Evolutionary conservation across 2,888 invertebrate species (phyloP), one percentile per base, ranked within the genome.

Genomic region (Brachynemurus nebulosus): DNA sequence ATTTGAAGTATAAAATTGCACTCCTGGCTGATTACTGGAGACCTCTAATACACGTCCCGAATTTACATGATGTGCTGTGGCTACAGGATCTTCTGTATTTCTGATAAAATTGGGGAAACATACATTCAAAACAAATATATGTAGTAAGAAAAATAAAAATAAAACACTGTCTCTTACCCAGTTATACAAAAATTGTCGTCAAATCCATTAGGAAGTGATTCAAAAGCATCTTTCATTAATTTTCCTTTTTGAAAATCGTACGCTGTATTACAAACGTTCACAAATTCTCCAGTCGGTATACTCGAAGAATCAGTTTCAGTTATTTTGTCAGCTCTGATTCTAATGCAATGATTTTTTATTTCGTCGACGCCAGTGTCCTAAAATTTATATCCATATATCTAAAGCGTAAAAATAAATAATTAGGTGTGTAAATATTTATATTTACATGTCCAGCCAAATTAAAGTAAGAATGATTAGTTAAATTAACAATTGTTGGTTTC

Each of bases 381-480:
- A 8, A 42, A 20, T 25, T 25, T n/a, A 25, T 25, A 25, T 9
- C 8, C 8, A 9, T 33, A 14, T 33, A 14, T 33, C 16, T 33
- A 9, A 33, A 33, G 9, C 5, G 33, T n/a, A n/a, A n/a, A n/a
- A n/a, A n/a, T n/a, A n/a, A n/a, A n/a, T n/a, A n/a, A 9, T 16
- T 18, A 11, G 14, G 19, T n/a, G n/a, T n/a, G n/a, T n/a, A n/a
- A n/a, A n/a, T n/a, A 30, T 20, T 20, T 11, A 2, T 43, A 63
- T 72, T 65, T 57, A 81, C 80, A 65, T 92, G 89, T n/a, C 93
- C 93, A 40, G 81, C 88, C 34, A 96, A 70, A 66, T 96, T 96
- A 64, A 95, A 93, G 62, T 86, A 95, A 1, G 85, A 77, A 57
- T 92, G 84, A 61, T 85, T 86, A 38, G 90, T 90, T 45, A 96